Conservation (phyloP, 2,888 invertebrate species). For the Alsophila aescularia region DNA sequence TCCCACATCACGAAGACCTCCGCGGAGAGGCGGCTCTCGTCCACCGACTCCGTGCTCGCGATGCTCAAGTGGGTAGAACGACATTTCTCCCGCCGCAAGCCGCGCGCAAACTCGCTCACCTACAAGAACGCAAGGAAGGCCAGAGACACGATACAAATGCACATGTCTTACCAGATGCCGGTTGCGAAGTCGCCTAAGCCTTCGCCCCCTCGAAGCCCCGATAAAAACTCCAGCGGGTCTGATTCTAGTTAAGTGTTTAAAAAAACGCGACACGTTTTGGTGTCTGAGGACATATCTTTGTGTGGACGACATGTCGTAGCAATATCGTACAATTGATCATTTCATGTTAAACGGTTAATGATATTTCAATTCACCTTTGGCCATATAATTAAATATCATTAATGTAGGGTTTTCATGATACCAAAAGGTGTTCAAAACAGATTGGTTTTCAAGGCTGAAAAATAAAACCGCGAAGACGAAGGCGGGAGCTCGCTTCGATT, state of each 20-base stretch:
- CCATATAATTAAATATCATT: too few relatives aligned
- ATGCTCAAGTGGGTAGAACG: conserved; percentile 96
- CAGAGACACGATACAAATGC: conserved; percentile 90
- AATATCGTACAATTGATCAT: too few relatives aligned
- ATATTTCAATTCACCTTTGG: too few relatives aligned
- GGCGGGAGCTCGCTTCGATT: too few relatives aligned
- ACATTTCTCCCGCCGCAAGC: conserved; percentile 91
- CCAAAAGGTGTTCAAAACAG: too few relatives aligned
- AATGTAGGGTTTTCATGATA: too few relatives aligned
- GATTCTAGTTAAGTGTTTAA: conserved; percentile 66
- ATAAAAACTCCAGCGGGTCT: conserved; percentile 69
- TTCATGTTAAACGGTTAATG: too few relatives aligned
- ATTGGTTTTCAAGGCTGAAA: too few relatives aligned
- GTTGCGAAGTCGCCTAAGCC: conserved; percentile 61
- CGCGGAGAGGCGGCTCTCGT: conserved; percentile 93
- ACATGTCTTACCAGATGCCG: conserved; percentile 87
- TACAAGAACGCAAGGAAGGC: conserved; percentile 85
- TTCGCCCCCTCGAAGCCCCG: conserved; percentile 64
- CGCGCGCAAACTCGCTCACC: conserved; percentile 87
- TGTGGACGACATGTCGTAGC: too few relatives aligned
- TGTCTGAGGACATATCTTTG: background rate
- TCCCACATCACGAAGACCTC: conserved; percentile 94
- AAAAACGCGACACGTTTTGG: background rate
- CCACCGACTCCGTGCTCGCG: conserved; percentile 94
- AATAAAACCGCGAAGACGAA: too few relatives aligned